Conservation (phyloP, 1,140 invertebrate genomes). For the Drosophila grimshawi region DNA sequence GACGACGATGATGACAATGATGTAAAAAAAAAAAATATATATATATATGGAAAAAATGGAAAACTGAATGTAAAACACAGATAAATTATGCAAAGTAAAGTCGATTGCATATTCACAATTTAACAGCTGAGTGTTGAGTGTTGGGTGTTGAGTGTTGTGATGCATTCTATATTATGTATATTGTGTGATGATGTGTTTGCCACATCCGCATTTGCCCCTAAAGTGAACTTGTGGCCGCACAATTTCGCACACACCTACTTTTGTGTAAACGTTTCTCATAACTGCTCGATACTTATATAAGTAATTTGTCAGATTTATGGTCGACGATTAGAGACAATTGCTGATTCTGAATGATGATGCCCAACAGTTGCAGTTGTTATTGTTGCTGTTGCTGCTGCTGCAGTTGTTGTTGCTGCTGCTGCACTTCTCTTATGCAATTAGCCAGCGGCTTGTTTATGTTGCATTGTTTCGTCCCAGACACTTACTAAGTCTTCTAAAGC, state of each 20-base stretch:
- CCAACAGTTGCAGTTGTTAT: neutral
- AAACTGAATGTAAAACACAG: constrained; percentile 61
- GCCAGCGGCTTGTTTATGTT: constrained; percentile 71
- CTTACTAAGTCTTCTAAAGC: constrained; percentile 24
- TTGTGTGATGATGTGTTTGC: constrained; percentile 42
- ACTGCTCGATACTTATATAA: constrained; percentile 38
- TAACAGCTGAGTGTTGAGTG: constrained; percentile 15
- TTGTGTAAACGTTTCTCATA: constrained; percentile 44
- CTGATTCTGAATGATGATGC: constrained; percentile 60
- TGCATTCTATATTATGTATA: constrained; percentile 35
- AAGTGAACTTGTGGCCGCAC: constrained; percentile 5
- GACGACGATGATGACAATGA: constrained; percentile 53
- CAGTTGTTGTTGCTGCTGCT: constrained; percentile 23
- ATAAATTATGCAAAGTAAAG: constrained; percentile 72
- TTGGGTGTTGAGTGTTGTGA: constrained; percentile 8
- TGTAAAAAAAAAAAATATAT: constrained; percentile 52
- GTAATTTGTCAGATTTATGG: constrained; percentile 79
- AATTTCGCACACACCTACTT: constrained; percentile 78
- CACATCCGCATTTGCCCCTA: constrained; percentile 75
- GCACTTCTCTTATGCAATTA: constrained; percentile 67
- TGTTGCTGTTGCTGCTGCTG: neutral
- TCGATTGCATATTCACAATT: constrained; percentile 57
- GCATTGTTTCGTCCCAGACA: constrained; percentile 55
- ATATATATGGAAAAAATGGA: too few relatives aligned
- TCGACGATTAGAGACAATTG: constrained; percentile 63